phyloP scores from a whole-genome alignment of 2,113 vertebrate species.

The Corynorhinus townsendii region DNA sequence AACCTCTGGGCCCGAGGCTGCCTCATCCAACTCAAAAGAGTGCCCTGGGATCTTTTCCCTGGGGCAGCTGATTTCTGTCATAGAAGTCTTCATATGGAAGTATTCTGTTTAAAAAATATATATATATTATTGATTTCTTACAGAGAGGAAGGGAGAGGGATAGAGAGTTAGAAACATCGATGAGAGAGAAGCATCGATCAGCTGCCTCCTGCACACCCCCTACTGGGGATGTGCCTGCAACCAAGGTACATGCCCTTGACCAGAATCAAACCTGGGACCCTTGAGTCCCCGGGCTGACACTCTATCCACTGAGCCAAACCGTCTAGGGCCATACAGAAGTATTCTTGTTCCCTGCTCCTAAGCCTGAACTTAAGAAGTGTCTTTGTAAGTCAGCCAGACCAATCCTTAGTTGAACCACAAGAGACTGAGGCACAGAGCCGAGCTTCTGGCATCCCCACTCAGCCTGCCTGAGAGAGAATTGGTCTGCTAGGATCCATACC shows the following conservation, averaged over 20 bases:
- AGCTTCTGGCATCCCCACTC: neutral
- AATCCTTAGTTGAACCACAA: neutral
- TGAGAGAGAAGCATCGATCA: too few relatives aligned
- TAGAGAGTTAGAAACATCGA: too few relatives aligned
- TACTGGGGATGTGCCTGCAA: too few relatives aligned
- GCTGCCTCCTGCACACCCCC: too few relatives aligned
- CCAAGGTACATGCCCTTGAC: too few relatives aligned
- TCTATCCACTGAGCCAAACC: too few relatives aligned
- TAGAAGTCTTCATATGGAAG: too few relatives aligned
- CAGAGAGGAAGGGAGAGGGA: too few relatives aligned
- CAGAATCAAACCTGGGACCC: too few relatives aligned
- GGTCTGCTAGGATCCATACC: fast-evolving
- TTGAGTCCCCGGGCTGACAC: too few relatives aligned
- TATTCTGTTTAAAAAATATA: neutral
- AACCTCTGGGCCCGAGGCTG: neutral
- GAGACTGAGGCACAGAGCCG: neutral
- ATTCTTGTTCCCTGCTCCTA: neutral
- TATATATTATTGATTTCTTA: too few relatives aligned
- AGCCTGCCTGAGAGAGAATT: neutral
- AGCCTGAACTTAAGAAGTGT: neutral
- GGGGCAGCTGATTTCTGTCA: neutral
- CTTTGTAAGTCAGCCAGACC: neutral
- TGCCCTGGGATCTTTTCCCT: neutral
- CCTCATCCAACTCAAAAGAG: neutral
- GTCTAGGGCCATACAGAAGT: too few relatives aligned